These are phyloP conservation scores for Chondrilla cf. caribensis DNA, from an alignment of 37 sponge, comb jelly and placozoan genomes.

Conservation along the genomic window DNA sequence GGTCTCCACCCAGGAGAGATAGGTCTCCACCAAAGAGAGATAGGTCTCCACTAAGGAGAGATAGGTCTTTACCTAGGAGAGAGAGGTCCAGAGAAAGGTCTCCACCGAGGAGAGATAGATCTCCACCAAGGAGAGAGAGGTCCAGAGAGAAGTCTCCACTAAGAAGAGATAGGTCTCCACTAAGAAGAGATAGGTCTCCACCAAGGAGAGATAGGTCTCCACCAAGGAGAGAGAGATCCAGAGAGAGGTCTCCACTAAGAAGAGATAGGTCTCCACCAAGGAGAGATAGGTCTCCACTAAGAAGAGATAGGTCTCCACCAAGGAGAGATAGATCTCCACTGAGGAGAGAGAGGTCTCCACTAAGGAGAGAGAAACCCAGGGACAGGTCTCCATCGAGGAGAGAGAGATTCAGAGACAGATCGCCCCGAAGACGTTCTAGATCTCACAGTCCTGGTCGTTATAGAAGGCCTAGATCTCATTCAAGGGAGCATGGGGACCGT, in stretches of 20 bases:
- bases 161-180: background rate
- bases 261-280: conserved; percentile 17
- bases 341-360: conserved; percentile 16
- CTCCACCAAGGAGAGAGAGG: conserved; percentile 12
- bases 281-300: conserved; percentile 24
- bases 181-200: background rate
- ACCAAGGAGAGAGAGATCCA: conserved; percentile 9
- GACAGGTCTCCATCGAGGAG: conserved; percentile 16
- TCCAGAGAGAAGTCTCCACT: background rate
- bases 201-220: conserved; percentile 22
- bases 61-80: conserved; percentile 8
- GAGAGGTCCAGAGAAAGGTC: background rate
- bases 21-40: conserved; percentile 24
- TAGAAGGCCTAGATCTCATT: background rate
- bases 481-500: background rate
- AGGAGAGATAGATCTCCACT: conserved; percentile 21
- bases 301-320: conserved; percentile 21
- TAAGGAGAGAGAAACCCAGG: background rate
- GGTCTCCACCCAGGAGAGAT: conserved; percentile 17
- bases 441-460: background rate
- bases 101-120: background rate
- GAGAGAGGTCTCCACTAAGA: background rate
- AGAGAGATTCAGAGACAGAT: background rate
- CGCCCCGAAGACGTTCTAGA: conserved; percentile 20
- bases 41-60: conserved; percentile 26